Evolutionary conservation across 2,113 vertebrate species (phyloP), one percentile per base, ranked within the genome.

Genomic region (Melanocharis versteri): DNA sequence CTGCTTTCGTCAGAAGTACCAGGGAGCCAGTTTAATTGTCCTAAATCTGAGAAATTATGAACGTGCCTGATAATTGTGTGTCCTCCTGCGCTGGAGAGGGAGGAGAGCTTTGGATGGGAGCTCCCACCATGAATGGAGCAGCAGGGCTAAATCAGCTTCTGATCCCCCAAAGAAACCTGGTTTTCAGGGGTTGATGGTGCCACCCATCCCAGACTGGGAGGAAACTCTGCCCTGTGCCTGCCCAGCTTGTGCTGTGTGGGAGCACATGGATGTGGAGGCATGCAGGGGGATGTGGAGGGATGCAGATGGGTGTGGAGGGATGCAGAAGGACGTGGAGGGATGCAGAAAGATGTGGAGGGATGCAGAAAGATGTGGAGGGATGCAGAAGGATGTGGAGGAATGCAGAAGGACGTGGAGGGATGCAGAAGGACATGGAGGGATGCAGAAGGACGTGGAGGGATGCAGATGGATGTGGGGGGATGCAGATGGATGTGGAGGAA

Each of bases 1-100:
- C 54, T 75, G 90, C 85, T 76, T 84, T 92, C 13, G 5, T 93
- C 95, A 92, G 64, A 88, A 92, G 30, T 86, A 23, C 86, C 76
- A 80, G 88, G 73, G 72, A 83, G 56, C 73, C 28, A 4, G 68
- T 48, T 85, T 83, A 89, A 94, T 85, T 91, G 86, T 89, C 89
- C 92, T 22, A 27, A 85, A 81, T 75, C 40, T 21, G 81, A 91
- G 90, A 72, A 87, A 95, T 83, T 83, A 73, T 2, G 2, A 56
- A 61, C 1, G 39, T 69, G 94, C 73, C 54, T 73, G 44, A 6
- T 62, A 87, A 87, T 70, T 79, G 61, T 23, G 3, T 7, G 65
- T 79, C 47, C 70, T 70, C 50, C 60, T 4, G 26, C 0, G 0
- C 58, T 24, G 85, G 81, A 39, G 77, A 50, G 56, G 51, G 86